Conservation (phyloP, 2,888 invertebrate species). For the Ectropis crepuscularia region DNA sequence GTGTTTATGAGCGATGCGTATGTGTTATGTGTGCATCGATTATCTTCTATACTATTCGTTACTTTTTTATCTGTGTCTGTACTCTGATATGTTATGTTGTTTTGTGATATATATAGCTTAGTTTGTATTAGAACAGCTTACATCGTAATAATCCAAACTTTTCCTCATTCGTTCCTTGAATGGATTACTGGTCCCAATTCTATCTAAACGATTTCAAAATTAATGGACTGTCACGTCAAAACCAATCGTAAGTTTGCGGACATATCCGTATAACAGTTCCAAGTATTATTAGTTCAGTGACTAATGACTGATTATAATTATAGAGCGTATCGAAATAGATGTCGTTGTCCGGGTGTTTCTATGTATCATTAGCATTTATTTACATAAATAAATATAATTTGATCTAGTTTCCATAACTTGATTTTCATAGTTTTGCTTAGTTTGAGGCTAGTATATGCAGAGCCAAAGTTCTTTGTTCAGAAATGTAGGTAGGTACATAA, state of each 20-base stretch:
- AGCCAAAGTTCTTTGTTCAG: too few relatives aligned
- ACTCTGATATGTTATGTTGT: not conserved
- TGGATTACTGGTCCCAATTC: not conserved
- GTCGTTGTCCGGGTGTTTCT: slow-evolving; percentile 16
- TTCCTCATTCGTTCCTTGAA: slow-evolving; percentile 14
- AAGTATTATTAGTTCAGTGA: slow-evolving; percentile 22
- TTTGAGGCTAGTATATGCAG: too few relatives aligned
- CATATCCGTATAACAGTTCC: slow-evolving; percentile 24
- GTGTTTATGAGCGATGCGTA: too few relatives aligned
- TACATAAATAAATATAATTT: too few relatives aligned
- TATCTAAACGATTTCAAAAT: slow-evolving; percentile 19
- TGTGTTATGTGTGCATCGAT: too few relatives aligned
- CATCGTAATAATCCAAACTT: slow-evolving; percentile 10
- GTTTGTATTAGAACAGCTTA: not conserved
- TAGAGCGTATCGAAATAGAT: slow-evolving; percentile 11
- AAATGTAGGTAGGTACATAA: too few relatives aligned
- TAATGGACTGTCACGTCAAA: slow-evolving; percentile 31
- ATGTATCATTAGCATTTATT: not conserved
- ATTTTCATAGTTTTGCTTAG: too few relatives aligned
- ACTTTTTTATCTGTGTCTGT: too few relatives aligned
- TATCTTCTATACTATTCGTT: too few relatives aligned
- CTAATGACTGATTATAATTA: slow-evolving; percentile 23
- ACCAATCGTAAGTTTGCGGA: slow-evolving; percentile 6
- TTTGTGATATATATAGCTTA: not conserved
- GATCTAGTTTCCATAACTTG: too few relatives aligned